phyloP scores from a whole-genome alignment of 1,140 invertebrate species.

The Saccostrea echinata region DNA sequence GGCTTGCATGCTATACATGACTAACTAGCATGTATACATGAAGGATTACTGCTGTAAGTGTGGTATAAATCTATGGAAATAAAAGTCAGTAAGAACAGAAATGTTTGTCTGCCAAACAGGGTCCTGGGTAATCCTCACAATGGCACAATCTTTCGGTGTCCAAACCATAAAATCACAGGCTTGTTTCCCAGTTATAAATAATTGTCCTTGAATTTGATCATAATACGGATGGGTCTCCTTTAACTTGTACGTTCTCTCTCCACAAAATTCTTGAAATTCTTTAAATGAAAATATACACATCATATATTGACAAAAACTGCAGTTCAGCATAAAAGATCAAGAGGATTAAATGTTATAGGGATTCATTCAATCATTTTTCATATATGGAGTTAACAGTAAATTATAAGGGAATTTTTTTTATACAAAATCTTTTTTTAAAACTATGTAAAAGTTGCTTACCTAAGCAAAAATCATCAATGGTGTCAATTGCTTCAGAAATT shows the following conservation, averaged over 20 bases:
- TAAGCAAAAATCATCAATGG: no score
- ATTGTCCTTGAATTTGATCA: constrained; percentile 9
- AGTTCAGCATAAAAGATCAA: no score
- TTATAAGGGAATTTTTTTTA: no score
- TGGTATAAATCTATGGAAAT: not conserved
- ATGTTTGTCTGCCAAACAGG: no score
- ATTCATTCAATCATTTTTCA: no score
- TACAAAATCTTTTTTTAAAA: no score
- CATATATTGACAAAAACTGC: no score
- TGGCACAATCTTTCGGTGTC: not conserved
- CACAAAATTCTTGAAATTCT: constrained; percentile 16
- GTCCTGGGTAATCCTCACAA: no score
- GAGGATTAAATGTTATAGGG: no score
- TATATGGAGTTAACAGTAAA: no score
- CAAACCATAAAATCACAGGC: constrained; percentile 22
- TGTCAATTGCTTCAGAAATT: no score
- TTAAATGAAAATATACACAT: not conserved
- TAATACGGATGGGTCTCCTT: not conserved
- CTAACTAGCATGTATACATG: not conserved
- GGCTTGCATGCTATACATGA: not conserved
- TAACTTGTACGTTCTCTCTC: not conserved
- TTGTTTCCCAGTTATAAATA: not conserved
- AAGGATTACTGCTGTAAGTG: no score
- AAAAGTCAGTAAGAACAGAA: not conserved
- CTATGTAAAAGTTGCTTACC: not conserved